A percentile compares a stretch with the other conserved stretches of the same genome.
Evolutionary conservation across 2,888 invertebrate species (phyloP).

Genomic region (Parthenolecanium corni): DNA sequence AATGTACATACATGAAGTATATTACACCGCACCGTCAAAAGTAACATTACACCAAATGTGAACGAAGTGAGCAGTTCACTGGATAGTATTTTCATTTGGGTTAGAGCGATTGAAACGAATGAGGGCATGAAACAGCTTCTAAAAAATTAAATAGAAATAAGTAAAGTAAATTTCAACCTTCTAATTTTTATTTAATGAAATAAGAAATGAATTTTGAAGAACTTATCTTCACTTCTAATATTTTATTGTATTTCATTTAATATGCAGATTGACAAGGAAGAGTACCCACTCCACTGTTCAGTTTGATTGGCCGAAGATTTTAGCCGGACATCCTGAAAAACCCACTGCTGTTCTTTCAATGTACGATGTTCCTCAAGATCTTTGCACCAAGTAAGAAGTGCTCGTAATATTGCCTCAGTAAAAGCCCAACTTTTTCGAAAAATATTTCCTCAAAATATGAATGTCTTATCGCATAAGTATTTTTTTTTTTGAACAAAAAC

Average conservation of each 20-base stretch:
- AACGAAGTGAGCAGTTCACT: no score
- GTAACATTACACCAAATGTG: no score
- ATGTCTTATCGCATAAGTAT: neutral
- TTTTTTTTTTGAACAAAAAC: neutral
- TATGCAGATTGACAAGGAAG: slow-evolving; percentile 21
- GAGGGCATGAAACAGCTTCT: no score
- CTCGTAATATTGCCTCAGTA: slow-evolving; percentile 4
- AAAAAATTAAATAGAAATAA: no score
- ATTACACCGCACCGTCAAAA: no score
- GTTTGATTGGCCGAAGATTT: slow-evolving; percentile 55
- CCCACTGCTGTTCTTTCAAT: slow-evolving; percentile 32
- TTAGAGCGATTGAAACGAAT: no score
- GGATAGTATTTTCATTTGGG: no score
- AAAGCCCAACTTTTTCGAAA: neutral
- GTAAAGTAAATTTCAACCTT: no score
- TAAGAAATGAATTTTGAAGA: no score
- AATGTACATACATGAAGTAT: no score
- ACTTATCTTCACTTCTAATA: no score
- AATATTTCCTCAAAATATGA: neutral
- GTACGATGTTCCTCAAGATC: slow-evolving; percentile 21
- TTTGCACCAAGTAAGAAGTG: neutral
- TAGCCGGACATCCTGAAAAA: slow-evolving; percentile 52
- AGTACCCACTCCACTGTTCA: slow-evolving; percentile 33
- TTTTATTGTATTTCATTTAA: neutral
- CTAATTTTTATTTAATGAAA: no score